Conservation (phyloP, 1,140 invertebrate genomes). For the Stratiolaelaps scimitus region DNA sequence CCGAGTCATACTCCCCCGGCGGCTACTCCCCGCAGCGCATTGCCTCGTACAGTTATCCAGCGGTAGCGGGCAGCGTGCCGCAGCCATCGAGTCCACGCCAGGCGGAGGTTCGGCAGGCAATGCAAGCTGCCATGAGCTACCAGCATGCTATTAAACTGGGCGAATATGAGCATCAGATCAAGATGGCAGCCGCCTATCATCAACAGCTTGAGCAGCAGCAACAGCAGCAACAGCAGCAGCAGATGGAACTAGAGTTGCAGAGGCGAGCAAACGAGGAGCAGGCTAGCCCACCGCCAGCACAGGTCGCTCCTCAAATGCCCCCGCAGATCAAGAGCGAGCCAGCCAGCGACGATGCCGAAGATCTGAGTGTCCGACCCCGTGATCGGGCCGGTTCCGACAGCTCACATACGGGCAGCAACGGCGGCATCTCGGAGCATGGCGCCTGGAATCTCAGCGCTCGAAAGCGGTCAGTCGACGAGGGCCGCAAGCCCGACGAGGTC, state of each 20-base stretch:
- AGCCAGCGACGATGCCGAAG: constrained; percentile 14
- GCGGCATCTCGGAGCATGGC: neutral
- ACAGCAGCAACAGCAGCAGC: constrained; percentile 28
- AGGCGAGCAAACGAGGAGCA: constrained; percentile 2
- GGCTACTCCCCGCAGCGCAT: constrained; percentile 23
- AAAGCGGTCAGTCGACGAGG: neutral
- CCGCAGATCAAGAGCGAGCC: constrained; percentile 23
- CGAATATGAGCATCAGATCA: constrained; percentile 23
- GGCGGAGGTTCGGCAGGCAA: constrained; percentile 28
- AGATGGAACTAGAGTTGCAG: neutral
- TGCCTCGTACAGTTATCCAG: constrained; percentile 1
- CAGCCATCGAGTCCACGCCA: constrained; percentile 27
- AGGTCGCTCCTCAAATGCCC: neutral
- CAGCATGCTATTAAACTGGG: constrained; percentile 15
- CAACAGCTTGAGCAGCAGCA: constrained; percentile 10
- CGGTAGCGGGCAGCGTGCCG: neutral
- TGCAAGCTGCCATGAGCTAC: constrained; percentile 12
- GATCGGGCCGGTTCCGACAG: constrained; percentile 4
- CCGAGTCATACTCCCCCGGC: constrained; percentile 22
- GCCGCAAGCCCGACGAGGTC: neutral
- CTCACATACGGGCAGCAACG: neutral
- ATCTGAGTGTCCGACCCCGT: constrained; percentile 12
- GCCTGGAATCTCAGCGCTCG: neutral
- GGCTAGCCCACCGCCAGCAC: neutral
- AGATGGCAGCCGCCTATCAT: no score